Percentiles rank a stretch among this genome's conserved stretches.
Conservation (phyloP, 1,140 invertebrate species). For the Druon quercuslanigerum region DNA sequence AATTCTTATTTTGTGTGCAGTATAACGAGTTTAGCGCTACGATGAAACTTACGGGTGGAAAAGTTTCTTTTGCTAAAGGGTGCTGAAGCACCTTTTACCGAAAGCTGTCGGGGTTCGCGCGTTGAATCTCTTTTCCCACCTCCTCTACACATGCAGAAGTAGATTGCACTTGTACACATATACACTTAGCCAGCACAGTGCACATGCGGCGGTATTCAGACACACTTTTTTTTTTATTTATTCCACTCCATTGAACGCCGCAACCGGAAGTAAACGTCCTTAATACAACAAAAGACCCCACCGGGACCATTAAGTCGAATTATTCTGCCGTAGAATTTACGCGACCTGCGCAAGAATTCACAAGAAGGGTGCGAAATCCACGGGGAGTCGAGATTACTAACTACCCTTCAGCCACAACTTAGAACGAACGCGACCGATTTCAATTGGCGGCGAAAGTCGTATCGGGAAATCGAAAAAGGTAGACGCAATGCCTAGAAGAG, state of each 20-base stretch:
- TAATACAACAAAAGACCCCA: slow-evolving; percentile 29
- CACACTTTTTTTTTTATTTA: neutral
- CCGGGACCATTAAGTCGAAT: slow-evolving; percentile 27
- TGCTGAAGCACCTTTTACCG: slow-evolving; percentile 20
- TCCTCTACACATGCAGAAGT: neutral
- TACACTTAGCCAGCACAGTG: neutral
- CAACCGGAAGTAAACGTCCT: slow-evolving; percentile 30
- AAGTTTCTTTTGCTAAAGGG: slow-evolving; percentile 11
- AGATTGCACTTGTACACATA: slow-evolving; percentile 17
- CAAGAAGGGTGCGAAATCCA: slow-evolving; percentile 22
- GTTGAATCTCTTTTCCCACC: neutral
- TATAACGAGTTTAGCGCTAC: neutral
- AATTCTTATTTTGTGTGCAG: neutral
- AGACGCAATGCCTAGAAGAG: slow-evolving; percentile 8
- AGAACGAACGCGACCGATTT: slow-evolving; percentile 25
- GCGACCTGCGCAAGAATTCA: slow-evolving; percentile 27
- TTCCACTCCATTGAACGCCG: slow-evolving; percentile 21
- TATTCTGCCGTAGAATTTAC: slow-evolving; percentile 30
- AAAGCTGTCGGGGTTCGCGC: neutral
- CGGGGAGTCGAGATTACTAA: slow-evolving; percentile 22
- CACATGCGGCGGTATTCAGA: slow-evolving; percentile 7
- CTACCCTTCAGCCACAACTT: slow-evolving; percentile 30
- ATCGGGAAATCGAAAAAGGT: slow-evolving; percentile 14
- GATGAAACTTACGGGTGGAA: neutral
- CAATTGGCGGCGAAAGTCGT: slow-evolving; percentile 27